Base-by-base conservation (phyloP, 1,140 invertebrate species). In the Paraescarpia echinospica region DNA sequence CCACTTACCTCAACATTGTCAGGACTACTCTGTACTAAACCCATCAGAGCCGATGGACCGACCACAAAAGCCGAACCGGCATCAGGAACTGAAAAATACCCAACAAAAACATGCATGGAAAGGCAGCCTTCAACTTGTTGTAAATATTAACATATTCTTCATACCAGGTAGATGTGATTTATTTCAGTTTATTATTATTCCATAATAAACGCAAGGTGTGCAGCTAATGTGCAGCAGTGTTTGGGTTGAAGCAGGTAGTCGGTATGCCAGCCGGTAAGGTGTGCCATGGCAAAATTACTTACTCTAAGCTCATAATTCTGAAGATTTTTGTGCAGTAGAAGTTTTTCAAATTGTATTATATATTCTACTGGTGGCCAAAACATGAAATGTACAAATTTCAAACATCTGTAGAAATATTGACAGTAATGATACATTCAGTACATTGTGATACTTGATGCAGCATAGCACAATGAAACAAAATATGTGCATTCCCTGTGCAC, bases 41-140 rank as follows among this genome's bases (percentile, higher is more conserved):
- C 34, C 59, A 34, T 92, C 90, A 59, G 51, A 18, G 35, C 35
- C 31, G 33, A 33, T 14, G 33, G 14, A 89, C 91, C 92, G 34
- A 34, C 35, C 33, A 48, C 27, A 33, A 93, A 92, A 14, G 35
- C 22, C 31, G 59, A 93, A 92, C 98, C 96, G 98, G 97, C 95
- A 98, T 98, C 94, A 98, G 96, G 94, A 98, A 96, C 95, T 97
- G 97, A 18, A 77, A 77, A 77, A 77, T 31, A 77, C 59, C 12
- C 59, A 77, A 77, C 14, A 31, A 77, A 51, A 77, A 12, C 59
- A 27, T 27, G 1, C 27, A 77, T 77, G 59, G 22, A 77, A 27
- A 77, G 27, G 59, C 59, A 77, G 59, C 59, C 59, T 77, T 77
- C 59, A 77, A 27, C 27, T 77, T 77, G 48, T 51, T 8, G 59